Evolutionary conservation across 2,113 vertebrate genomes (phyloP).

Genomic region (Rhombomys opimus): DNA sequence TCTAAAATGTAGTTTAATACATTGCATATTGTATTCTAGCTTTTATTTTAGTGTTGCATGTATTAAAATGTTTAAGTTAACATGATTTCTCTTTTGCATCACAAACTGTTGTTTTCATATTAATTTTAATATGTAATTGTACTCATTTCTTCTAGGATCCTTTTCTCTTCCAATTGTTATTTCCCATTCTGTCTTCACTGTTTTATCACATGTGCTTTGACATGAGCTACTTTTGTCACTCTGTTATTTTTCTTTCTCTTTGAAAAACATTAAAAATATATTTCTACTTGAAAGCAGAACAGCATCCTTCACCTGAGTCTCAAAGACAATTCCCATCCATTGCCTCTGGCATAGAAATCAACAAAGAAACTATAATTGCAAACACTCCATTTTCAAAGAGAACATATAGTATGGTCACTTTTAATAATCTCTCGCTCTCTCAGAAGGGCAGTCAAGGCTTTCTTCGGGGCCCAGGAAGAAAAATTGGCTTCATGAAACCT

Average conservation of each 20-base stretch:
- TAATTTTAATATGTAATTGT: not conserved
- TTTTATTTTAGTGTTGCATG: not conserved
- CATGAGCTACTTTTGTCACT: not conserved
- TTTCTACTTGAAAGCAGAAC: not conserved
- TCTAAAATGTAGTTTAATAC: not conserved
- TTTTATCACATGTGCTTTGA: not conserved
- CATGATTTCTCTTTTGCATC: not conserved
- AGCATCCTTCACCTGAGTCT: not conserved
- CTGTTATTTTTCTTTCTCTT: not conserved
- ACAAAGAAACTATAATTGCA: not conserved
- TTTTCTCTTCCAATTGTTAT: not conserved
- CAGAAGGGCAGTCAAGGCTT: too few relatives aligned
- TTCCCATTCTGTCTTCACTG: not conserved
- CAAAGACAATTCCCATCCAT: not conserved
- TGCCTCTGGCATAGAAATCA: not conserved
- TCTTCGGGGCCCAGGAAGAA: not conserved
- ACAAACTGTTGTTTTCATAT: not conserved
- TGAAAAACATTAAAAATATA: not conserved
- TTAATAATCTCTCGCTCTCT: not conserved
- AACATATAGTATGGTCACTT: not conserved
- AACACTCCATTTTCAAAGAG: not conserved
- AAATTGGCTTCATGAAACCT: not conserved
- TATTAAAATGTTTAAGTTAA: not conserved
- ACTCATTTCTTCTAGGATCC: not conserved
- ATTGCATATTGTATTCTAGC: not conserved